Conservation (phyloP, 2,113 vertebrate species). For the Nycticorax nycticorax region DNA sequence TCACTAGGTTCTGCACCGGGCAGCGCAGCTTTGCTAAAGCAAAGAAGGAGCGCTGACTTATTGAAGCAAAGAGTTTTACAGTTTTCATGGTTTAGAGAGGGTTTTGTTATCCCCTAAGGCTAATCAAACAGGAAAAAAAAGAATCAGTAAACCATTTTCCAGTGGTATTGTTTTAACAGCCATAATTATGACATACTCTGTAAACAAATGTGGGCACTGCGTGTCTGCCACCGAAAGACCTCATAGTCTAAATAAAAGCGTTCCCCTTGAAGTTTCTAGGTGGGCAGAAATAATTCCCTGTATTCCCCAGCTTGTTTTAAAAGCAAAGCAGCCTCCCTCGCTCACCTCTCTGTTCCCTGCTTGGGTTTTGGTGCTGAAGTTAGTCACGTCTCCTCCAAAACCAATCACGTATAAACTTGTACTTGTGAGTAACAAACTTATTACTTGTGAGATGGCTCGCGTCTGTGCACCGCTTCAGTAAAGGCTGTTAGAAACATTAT, state of each 20-base stretch:
- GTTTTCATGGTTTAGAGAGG: not conserved
- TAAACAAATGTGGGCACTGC: not conserved
- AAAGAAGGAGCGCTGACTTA: not conserved
- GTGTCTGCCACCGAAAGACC: not conserved
- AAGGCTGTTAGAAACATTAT: constrained; percentile 10
- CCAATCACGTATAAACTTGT: not conserved
- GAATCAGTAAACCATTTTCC: not conserved
- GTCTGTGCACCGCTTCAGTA: not conserved
- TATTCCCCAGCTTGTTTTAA: not conserved
- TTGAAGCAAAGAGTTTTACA: not conserved
- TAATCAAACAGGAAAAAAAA: not conserved
- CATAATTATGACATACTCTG: not conserved
- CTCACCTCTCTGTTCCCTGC: not conserved
- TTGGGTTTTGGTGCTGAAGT: not conserved
- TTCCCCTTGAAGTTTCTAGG: not conserved
- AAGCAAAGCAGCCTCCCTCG: not conserved
- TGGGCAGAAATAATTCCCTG: not conserved
- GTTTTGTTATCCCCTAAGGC: not conserved
- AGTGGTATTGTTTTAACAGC: not conserved
- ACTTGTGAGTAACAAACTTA: not conserved
- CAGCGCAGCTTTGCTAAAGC: not conserved
- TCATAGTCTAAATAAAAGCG: not conserved
- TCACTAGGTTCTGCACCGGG: rapidly evolving
- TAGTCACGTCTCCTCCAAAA: not conserved
- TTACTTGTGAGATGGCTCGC: not conserved